Evolutionary conservation across 2,888 invertebrate genomes (phyloP).

Genomic region (Helicoverpa assulta): DNA sequence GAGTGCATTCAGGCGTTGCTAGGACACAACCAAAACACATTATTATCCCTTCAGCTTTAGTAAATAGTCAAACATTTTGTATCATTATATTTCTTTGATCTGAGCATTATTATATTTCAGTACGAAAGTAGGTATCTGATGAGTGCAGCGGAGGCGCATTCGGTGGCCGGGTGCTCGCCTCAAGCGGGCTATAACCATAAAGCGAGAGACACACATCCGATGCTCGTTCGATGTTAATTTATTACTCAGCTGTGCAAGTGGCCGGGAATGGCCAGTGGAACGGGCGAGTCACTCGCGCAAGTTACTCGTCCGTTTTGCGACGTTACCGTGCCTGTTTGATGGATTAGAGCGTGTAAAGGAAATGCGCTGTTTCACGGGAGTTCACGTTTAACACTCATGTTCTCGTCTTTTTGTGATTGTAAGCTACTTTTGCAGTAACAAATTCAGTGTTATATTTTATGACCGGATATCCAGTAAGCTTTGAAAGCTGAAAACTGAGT

Average conservation of each 20-base stretch:
- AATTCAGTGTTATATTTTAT: conserved; percentile 30
- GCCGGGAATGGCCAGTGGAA: conserved; percentile 46
- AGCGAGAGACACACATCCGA: conserved; percentile 58
- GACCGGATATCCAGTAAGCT: conserved; percentile 41
- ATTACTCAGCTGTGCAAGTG: conserved; percentile 55
- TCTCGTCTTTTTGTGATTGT: conserved; percentile 20
- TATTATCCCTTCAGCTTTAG: too few relatives aligned
- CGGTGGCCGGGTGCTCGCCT: conserved; percentile 24
- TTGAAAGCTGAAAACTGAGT: conserved; percentile 6
- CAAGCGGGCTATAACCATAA: conserved; percentile 56
- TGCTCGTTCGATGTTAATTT: conserved; percentile 62
- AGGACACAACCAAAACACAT: too few relatives aligned
- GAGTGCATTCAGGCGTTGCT: too few relatives aligned
- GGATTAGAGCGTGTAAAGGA: conserved; percentile 50
- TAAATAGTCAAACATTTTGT: too few relatives aligned
- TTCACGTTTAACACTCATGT: conserved; percentile 39
- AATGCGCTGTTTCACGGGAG: conserved; percentile 40
- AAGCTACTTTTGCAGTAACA: conserved; percentile 31
- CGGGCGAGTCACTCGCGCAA: conserved; percentile 47
- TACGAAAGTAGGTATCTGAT: background rate
- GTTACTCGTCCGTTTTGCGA: conserved; percentile 44
- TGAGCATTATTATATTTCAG: too few relatives aligned
- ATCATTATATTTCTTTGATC: too few relatives aligned
- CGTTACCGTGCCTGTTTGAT: conserved; percentile 40
- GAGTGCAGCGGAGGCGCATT: conserved; percentile 20